These are phyloP conservation scores for Chaetops frenatus DNA, from an alignment of 2,113 vertebrate species.

Conservation along the genomic window DNA sequence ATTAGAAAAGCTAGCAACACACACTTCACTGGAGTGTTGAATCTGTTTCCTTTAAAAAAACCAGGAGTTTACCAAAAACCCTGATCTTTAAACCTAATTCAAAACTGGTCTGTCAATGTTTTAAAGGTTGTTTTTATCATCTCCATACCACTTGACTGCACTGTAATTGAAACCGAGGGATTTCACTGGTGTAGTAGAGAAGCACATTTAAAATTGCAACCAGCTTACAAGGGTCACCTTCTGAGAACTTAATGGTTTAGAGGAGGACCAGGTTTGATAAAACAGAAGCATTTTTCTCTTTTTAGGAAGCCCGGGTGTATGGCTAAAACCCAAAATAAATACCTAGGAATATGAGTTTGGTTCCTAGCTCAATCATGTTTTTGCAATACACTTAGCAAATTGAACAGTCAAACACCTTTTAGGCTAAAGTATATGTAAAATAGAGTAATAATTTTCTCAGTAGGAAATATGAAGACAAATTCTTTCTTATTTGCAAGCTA, in stretches of 20 bases:
- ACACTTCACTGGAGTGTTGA: fast-evolving
- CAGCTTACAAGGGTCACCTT: neutral
- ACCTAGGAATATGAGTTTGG: fast-evolving
- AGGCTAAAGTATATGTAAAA: neutral
- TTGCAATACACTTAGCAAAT: neutral
- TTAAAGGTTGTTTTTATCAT: neutral
- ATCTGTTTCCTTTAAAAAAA: neutral
- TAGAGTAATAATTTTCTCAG: neutral
- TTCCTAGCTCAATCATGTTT: neutral
- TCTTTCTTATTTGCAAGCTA: neutral
- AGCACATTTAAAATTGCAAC: neutral
- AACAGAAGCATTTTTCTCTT: neutral
- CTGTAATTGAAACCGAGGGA: neutral
- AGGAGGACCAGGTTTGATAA: neutral
- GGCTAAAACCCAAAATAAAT: neutral
- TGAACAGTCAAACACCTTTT: neutral
- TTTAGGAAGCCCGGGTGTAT: neutral
- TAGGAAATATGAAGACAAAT: neutral
- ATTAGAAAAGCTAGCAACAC: neutral
- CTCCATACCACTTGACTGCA: neutral
- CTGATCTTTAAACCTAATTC: neutral
- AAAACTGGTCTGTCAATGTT: neutral
- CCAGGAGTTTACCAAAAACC: fast-evolving
- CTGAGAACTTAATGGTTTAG: neutral
- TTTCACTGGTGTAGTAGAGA: neutral